Conservation (phyloP, 2,888 invertebrate species). For the Drosophila borealis region DNA sequence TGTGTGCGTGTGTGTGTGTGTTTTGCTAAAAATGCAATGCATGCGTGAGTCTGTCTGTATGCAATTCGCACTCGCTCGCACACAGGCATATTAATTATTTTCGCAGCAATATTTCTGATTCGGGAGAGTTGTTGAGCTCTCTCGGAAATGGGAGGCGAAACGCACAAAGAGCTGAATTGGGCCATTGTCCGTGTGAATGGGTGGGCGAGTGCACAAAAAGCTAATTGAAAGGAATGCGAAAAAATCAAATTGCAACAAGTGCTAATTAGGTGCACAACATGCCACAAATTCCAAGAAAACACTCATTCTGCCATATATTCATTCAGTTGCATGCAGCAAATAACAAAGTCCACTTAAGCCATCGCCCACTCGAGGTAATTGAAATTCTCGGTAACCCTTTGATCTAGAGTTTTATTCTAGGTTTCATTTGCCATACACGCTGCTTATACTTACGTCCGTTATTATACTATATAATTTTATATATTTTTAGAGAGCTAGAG, state of each 20-base stretch:
- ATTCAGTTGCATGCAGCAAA: background rate
- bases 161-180: background rate
- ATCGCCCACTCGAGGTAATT: no score
- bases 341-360: background rate
- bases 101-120: background rate
- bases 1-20: background rate
- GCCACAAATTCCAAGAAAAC: conserved; percentile 2
- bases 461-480: no score
- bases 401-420: no score
- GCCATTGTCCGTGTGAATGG: background rate
- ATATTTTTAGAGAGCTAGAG: no score
- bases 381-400: no score
- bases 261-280: conserved; percentile 12
- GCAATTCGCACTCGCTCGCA: background rate
- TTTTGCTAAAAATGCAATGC: background rate
- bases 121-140: background rate
- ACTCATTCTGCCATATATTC: background rate
- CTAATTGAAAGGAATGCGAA: conserved; percentile 8
- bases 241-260: conserved; percentile 4
- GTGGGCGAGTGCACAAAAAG: background rate
- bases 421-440: no score
- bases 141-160: conserved; percentile 2
- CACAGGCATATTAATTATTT: conserved; percentile 11
- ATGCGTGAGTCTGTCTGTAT: conserved; percentile 1
- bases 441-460: no score